Conservation (phyloP, 2,797 vertebrate genomes). For the Pangasius larnaudii region DNA sequence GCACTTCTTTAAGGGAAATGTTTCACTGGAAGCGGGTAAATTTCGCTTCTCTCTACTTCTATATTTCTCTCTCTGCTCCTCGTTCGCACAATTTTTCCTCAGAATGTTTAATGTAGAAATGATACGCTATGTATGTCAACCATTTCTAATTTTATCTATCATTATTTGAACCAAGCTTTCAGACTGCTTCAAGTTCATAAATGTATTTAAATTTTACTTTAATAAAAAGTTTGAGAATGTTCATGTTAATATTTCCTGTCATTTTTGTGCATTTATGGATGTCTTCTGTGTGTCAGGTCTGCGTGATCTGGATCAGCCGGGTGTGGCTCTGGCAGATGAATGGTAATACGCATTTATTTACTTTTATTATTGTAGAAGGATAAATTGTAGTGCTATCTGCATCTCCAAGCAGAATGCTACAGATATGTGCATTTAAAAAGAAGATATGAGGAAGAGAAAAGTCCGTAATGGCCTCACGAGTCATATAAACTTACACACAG, state of each 20-base stretch:
- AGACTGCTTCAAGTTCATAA: not conserved
- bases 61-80: not conserved
- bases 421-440: not conserved
- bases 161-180: not conserved
- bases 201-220: not conserved
- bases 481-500: not conserved
- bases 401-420: not conserved
- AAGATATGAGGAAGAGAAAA: not conserved
- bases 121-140: not conserved
- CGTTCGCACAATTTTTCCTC: not conserved
- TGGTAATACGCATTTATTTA: constrained; percentile 79
- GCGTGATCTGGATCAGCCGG: constrained; percentile 96
- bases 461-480: not conserved
- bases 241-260: not conserved
- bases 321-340: constrained; percentile 96
- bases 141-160: not conserved
- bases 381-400: not conserved
- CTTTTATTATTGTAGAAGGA: not conserved
- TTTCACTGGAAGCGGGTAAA: constrained; percentile 92
- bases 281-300: constrained; percentile 81
- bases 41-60: not conserved
- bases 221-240: not conserved
- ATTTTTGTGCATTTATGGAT: not conserved
- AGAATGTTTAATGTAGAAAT: not conserved
- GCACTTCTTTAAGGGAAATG: constrained; percentile 96